Evolutionary conservation across 1,140 invertebrate species (phyloP).

Genomic region (Nixonia krombeini): DNA sequence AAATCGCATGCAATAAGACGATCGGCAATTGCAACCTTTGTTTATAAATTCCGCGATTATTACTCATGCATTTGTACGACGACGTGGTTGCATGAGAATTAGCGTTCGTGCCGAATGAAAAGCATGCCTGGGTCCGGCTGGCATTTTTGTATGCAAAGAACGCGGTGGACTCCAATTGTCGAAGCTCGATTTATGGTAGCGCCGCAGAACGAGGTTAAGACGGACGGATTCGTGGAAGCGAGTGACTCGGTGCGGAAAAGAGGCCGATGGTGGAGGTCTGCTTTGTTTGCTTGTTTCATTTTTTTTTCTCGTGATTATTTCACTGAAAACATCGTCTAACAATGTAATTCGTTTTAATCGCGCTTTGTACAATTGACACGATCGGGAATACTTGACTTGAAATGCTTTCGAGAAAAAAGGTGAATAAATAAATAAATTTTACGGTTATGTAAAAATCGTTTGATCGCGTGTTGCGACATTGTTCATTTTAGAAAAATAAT

Average conservation of each 20-base stretch:
- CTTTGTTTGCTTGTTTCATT: conserved; percentile 14
- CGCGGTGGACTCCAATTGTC: conserved; percentile 16
- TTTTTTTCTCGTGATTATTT: no score
- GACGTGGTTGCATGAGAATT: conserved; percentile 1
- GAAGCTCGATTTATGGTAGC: conserved; percentile 32
- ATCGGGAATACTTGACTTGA: no score
- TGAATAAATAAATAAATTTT: no score
- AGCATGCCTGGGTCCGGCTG: conserved; percentile 5
- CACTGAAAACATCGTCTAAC: no score
- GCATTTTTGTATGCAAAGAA: conserved; percentile 13
- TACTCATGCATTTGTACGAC: conserved; percentile 4
- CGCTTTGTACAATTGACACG: no score
- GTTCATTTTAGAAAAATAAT: no score
- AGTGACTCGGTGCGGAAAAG: conserved; percentile 30
- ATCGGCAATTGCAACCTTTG: no score
- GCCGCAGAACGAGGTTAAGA: conserved; percentile 34
- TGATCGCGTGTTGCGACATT: no score
- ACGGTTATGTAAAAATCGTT: no score
- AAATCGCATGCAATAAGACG: no score
- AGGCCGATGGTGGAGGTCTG: conserved; percentile 4
- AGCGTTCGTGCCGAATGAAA: conserved; percentile 4
- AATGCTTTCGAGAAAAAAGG: no score
- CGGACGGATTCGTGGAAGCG: conserved; percentile 23
- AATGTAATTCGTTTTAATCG: neutral
- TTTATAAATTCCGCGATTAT: neutral